Evolutionary conservation across 2,888 invertebrate species (phyloP).

Genomic region (Muscina levida): DNA sequence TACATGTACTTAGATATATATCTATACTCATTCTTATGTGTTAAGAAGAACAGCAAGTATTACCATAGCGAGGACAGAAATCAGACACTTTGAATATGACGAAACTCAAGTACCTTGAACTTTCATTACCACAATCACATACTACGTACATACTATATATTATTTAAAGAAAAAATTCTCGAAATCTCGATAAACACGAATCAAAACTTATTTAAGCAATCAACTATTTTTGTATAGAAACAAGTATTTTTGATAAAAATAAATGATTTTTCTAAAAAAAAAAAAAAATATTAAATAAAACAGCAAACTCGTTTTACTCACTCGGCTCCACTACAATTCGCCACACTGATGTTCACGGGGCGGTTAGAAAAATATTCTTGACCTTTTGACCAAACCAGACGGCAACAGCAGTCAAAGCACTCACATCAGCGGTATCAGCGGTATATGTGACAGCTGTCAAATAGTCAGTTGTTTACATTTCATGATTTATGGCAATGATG

Average conservation of each 20-base stretch:
- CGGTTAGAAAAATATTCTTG: conserved; percentile 47
- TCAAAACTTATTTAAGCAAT: conserved; percentile 42
- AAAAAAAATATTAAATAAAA: conserved; percentile 34
- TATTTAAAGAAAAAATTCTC: conserved; percentile 30
- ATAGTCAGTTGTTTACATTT: conserved; percentile 20
- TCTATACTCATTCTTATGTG: conserved; percentile 52
- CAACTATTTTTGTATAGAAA: conserved; percentile 27
- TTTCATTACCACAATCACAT: conserved; percentile 30
- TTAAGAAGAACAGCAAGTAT: conserved; percentile 33
- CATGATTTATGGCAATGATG: conserved; percentile 55
- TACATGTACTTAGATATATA: conserved; percentile 19
- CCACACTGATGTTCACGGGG: conserved; percentile 31
- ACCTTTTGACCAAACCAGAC: conserved; percentile 45
- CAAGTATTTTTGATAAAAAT: conserved; percentile 48
- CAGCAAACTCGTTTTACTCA: conserved; percentile 23
- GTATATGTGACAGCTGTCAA: conserved; percentile 3
- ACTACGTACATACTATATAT: conserved; percentile 7
- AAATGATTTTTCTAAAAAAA: conserved; percentile 40
- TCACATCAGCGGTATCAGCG: too few species aligned
- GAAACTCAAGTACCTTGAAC: conserved; percentile 57
- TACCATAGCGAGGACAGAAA: conserved; percentile 31
- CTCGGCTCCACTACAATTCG: conserved; percentile 21
- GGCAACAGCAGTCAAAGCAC: conserved; percentile 50
- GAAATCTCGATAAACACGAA: conserved; percentile 31
- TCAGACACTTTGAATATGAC: conserved; percentile 2